Base-by-base conservation (phyloP, 2,113 vertebrate genomes). In the Siphamia tubifer region DNA sequence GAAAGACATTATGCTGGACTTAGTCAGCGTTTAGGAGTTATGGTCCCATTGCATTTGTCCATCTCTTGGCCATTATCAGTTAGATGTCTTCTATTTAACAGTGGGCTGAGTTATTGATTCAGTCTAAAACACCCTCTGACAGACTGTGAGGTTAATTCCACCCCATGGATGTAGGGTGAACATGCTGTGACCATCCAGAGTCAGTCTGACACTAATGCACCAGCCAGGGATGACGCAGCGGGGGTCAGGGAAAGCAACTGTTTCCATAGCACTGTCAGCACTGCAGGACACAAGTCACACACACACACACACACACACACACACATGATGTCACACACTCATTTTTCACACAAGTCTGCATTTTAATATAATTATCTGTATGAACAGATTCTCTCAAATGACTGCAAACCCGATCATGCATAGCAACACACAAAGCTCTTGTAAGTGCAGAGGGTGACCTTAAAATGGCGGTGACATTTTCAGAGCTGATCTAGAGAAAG, bases 121-220 rank as follows among this genome's bases (percentile, higher is more conserved):
- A 24, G 36, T 54, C 36, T 81, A 42, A 77, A 70, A 61, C 25
- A 36, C 34, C 27, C 35, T 64, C 34, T 73, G 47, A 74, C 47
- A 36, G 63, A 64, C 53, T 31, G 17, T 30, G 48, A 75, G 56
- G 78, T 67, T 70, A 68, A 73, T 79, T 77, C 54, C 24, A 3
- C 31, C 52, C 35, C 53, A 48, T 5, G 8, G 47, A 65, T 7
- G 20, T 61, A 23, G 61, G 52, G 76, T 62, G 56, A 74, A 67
- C 84, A 69, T 15, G 68, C 82, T 89, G 81, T 36, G 82, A 60
- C 40, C 12, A 20, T 9, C 74, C 71, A 48, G 43, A 75, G 53
- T 67, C 76, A 40, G 51, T 57, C 57, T 72, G 75, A 82, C 70
- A 44, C 75, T 82, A 84, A 77, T 81, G 82, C 52, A 35, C 11